A percentile compares a stretch with the other conserved stretches of the same genome.
Conservation (phyloP, 2,888 invertebrate species). For the Epinotia brunnichana region DNA sequence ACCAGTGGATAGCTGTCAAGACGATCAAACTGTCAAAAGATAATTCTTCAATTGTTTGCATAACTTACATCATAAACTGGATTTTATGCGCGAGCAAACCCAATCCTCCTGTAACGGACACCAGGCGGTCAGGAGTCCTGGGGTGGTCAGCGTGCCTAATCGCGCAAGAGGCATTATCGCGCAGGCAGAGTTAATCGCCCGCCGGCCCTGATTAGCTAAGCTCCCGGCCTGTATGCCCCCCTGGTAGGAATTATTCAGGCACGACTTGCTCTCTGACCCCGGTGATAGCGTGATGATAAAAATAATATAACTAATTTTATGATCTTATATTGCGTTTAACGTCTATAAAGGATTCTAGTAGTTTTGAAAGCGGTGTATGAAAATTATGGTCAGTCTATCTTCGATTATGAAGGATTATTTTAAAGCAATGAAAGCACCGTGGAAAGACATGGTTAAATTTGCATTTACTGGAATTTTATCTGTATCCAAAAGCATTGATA, state of each 20-base stretch:
- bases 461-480: not conserved
- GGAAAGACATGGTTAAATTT: not conserved
- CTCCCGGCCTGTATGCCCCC: slow-evolving; percentile 71
- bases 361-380: not conserved
- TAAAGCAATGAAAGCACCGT: not conserved
- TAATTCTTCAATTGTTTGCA: slow-evolving; percentile 13
- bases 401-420: not conserved
- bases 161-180: slow-evolving; percentile 81
- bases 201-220: slow-evolving; percentile 79
- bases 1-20: slow-evolving; percentile 6
- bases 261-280: slow-evolving; percentile 63
- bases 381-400: not conserved
- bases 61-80: slow-evolving; percentile 21
- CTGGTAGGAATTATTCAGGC: slow-evolving; percentile 78
- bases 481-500: not conserved
- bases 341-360: slow-evolving; percentile 1
- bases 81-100: slow-evolving; percentile 45
- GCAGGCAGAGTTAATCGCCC: slow-evolving; percentile 75
- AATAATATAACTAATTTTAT: slow-evolving; percentile 56
- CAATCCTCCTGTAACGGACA: slow-evolving; percentile 54
- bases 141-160: slow-evolving; percentile 78
- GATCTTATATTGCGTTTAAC: slow-evolving; percentile 48
- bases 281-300: slow-evolving; percentile 55
- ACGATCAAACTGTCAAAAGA: slow-evolving; percentile 11
- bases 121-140: slow-evolving; percentile 67